Evolutionary conservation across 2,888 invertebrate genomes (phyloP).

Genomic region (Punctoribates punctum): DNA sequence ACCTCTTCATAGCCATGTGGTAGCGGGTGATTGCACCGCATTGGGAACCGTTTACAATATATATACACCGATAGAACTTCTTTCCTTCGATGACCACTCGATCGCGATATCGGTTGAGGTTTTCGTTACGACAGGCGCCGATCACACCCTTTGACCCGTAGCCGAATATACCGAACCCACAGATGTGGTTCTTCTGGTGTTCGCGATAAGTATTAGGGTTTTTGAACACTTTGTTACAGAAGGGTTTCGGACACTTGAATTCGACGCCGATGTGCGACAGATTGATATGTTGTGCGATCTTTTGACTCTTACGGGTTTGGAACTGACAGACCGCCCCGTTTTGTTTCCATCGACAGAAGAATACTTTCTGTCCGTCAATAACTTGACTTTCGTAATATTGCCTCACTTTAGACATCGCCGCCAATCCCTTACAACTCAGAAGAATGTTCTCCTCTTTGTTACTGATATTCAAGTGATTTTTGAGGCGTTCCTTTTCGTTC

Average conservation of each 20-base stretch:
- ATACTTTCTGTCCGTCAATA: background rate
- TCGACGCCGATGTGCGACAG: constrained; percentile 29
- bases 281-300: constrained; percentile 32
- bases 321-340: background rate
- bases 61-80: constrained; percentile 16
- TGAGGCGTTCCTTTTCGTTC: background rate
- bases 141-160: constrained; percentile 31
- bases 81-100: constrained; percentile 13
- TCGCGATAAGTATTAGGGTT: constrained; percentile 22
- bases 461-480: constrained; percentile 23
- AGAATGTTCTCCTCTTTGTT: constrained; percentile 29
- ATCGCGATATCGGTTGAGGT: constrained; percentile 22
- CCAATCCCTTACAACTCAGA: constrained; percentile 20
- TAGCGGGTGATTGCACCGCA: constrained; percentile 7
- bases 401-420: constrained; percentile 19
- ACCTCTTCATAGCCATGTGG: constrained; percentile 31
- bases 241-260: constrained; percentile 20
- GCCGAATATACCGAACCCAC: constrained; percentile 29
- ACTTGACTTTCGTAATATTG: constrained; percentile 4
- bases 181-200: constrained; percentile 34
- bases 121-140: constrained; percentile 35
- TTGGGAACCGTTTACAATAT: background rate
- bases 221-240: constrained; percentile 28
- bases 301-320: constrained; percentile 16
- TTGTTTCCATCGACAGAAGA: background rate